Evolutionary conservation across 2,888 invertebrate genomes (phyloP).

Genomic region (Cerastis leucographa): DNA sequence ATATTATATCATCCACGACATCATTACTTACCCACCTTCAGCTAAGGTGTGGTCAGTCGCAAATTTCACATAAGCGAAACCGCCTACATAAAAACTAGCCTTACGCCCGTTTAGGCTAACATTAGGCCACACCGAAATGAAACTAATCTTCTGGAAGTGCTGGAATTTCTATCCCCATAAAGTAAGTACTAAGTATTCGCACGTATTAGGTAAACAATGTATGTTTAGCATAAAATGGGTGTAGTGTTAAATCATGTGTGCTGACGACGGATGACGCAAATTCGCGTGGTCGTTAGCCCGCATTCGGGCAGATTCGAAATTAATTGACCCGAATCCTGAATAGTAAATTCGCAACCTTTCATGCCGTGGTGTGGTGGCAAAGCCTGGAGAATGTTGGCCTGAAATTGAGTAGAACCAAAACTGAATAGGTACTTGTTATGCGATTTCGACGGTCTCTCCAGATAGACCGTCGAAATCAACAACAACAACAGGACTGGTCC

Average conservation of each 20-base stretch:
- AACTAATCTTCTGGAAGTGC: not conserved
- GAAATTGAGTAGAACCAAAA: no score
- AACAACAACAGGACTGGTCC: no score
- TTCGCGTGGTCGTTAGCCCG: not conserved
- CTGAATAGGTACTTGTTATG: no score
- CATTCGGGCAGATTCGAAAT: not conserved
- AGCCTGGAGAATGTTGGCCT: no score
- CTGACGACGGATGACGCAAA: not conserved
- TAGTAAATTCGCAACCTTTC: not conserved
- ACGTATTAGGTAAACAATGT: slow-evolving; percentile 9
- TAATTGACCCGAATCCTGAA: slow-evolving; percentile 7
- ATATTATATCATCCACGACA: not conserved
- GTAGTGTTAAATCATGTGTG: not conserved
- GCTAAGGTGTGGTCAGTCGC: not conserved
- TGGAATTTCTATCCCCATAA: no score
- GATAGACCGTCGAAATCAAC: no score
- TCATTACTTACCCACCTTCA: not conserved
- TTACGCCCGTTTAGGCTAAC: not conserved
- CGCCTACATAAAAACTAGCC: not conserved
- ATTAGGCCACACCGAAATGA: not conserved
- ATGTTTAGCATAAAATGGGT: not conserved
- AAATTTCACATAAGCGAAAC: not conserved
- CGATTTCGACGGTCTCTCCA: no score
- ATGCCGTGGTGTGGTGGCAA: not conserved
- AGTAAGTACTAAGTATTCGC: not conserved